phyloP scores from a whole-genome alignment of 1,140 invertebrate species.

The Lethocerus indicus region DNA sequence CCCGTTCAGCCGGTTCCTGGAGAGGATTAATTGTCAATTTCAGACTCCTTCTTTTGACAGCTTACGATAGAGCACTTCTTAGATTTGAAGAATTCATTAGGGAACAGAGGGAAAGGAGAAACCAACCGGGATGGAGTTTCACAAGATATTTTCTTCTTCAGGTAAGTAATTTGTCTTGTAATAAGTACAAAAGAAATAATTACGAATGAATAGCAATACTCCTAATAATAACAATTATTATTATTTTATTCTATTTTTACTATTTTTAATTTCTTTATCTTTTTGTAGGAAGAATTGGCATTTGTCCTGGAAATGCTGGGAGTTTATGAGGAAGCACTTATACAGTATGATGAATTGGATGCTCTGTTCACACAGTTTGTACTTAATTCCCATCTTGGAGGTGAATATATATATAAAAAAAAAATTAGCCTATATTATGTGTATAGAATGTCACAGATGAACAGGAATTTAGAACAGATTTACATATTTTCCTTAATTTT shows the following conservation, averaged over 20 bases:
- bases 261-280: constrained; percentile 14
- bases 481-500: not conserved
- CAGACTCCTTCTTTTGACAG: constrained; percentile 63
- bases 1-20: constrained; percentile 78
- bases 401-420: constrained; percentile 25
- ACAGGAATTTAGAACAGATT: not conserved
- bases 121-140: constrained; percentile 85
- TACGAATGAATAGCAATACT: not conserved
- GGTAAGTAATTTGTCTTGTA: constrained; percentile 30
- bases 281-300: constrained; percentile 83
- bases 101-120: constrained; percentile 73
- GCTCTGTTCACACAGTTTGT: constrained; percentile 94
- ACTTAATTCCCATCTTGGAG: constrained; percentile 72
- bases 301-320: constrained; percentile 89
- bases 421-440: not conserved
- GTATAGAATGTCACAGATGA: not conserved
- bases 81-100: constrained; percentile 85
- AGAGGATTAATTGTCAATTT: constrained; percentile 64
- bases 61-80: constrained; percentile 69
- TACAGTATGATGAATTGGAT: constrained; percentile 95
- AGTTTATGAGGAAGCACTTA: constrained; percentile 81
- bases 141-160: constrained; percentile 85
- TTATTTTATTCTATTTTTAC: not conserved
- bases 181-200: too few species aligned
- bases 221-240: not conserved